Base-by-base conservation (phyloP, 2,888 invertebrate genomes). In the Trisateles emortualis region DNA sequence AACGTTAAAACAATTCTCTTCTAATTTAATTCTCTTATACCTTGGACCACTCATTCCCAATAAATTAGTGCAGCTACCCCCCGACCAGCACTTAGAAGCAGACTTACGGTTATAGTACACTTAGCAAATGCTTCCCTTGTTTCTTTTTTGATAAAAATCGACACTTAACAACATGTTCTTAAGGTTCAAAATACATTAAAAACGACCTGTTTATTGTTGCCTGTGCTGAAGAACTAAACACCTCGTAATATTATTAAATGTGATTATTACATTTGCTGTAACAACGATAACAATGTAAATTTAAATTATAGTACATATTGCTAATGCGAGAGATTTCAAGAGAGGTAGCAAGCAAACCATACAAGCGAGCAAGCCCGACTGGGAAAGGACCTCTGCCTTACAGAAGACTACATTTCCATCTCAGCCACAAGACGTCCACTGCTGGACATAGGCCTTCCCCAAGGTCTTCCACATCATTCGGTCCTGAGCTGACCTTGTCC, bases 41-140 rank as follows among this genome's bases (percentile, higher is more conserved):
- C 65, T 74, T 76, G 40, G 10, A 40, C 72, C 68, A 49, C 22
- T 29, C 14, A 10, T 39, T 44, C 39, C 50, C 64, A 72, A 76
- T 82, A 82, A 82, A 81, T 81, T 81, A 81, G 77, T 78, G 71
- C 72, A 76, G 64, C 76, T 73, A 74, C 78, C 79, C 68, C 74
- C 71, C 65, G 72, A 68, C 67, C 73, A 56, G 73, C 79, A 79
- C 78, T 82, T 71, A 78, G 70, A 53, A 59, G 67, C 60, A 70
- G 67, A 67, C 73, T 72, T 68, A 74, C 69, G 61, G 73, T 78
- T 78, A 78, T 74, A 70, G 71, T 56, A 61, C 59, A 61, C 67
- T 72, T 68, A 61, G 53, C 54, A 59, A 69, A 63, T 61, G 48
- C 45, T 51, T 44, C 22, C 5, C 36, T 42, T 22, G 22, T 14